Percentiles rank a stretch among this genome's conserved stretches.
Evolutionary conservation across 2,888 invertebrate species (phyloP).

Genomic region (Eulithis prunata): DNA sequence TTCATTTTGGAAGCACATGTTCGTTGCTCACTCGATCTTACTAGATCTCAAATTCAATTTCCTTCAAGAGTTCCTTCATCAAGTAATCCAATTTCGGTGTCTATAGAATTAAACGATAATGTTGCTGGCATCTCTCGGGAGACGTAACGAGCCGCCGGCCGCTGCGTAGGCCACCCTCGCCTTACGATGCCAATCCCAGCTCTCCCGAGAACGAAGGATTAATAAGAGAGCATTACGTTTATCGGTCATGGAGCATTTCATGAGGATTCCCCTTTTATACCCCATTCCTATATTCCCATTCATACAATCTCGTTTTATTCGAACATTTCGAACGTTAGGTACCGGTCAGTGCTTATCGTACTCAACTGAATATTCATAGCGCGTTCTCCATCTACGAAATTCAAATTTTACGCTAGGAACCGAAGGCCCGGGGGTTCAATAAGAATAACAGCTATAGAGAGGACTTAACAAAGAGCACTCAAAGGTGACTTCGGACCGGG

Average conservation of each 20-base stretch:
- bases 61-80: conserved; percentile 47
- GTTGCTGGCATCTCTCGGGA: conserved; percentile 55
- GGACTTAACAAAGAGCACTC: conserved; percentile 73
- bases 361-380: conserved; percentile 31
- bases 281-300: background rate
- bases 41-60: conserved; percentile 45
- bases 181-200: conserved; percentile 22
- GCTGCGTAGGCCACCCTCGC: conserved; percentile 43
- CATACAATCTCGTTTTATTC: background rate
- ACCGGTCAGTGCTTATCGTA: conserved; percentile 6
- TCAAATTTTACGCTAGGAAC: conserved; percentile 48
- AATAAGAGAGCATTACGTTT: conserved; percentile 10
- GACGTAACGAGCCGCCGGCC: conserved; percentile 56
- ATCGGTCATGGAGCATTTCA: conserved; percentile 5
- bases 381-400: conserved; percentile 43
- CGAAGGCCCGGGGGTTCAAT: conserved; percentile 53
- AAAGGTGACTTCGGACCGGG: conserved; percentile 59
- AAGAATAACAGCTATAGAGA: conserved; percentile 69
- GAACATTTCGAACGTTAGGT: background rate
- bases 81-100: conserved; percentile 56
- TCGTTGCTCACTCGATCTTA: conserved; percentile 25
- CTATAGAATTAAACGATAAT: conserved; percentile 60
- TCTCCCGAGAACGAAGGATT: conserved; percentile 17
- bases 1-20: conserved; percentile 35
- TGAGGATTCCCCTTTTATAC: background rate